Evolutionary conservation across 2,888 invertebrate genomes (phyloP), one percentile per base, ranked within the genome.

Genomic region (Diarsia dahlii): DNA sequence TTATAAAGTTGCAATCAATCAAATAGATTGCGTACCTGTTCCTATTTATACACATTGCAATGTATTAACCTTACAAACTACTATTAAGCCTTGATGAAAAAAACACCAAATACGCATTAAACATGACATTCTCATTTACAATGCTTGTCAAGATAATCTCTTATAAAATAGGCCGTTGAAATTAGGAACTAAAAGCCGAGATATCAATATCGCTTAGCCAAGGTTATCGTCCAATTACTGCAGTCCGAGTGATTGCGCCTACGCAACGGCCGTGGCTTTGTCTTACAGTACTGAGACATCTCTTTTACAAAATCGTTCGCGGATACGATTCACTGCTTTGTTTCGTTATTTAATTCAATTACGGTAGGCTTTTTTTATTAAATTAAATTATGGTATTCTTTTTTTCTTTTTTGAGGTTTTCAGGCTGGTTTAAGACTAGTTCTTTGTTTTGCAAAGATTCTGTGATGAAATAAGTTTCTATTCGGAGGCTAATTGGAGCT

Each of bases 281-380:
- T 91, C 89, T 91, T 86, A 81, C 71, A 76, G 84, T 79, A 88
- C 86, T 86, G 89, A 90, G 90, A 92, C 92, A 91, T 92, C 84
- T 83, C 74, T 82, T 76, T 78, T 66, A 71, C 78, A 85, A 76
- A 82, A 64, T 62, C 56, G 3, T 68, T 75, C 9, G 39, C 28
- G 39, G 64, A 46, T 60, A 68, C 64, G 50, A 69, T 39, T 48
- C 23, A 6, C 3, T 78, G 52, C 62, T 70, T 71, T 67, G 45
- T 74, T 70, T 84, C 67, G 58, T 73, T 50, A 73, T 68, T 60
- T 15, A n/a, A 48, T 54, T 50, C 2, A 15, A 34, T 78, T 45
- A 76, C 3, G 5, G 46, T n/a, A 6, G 5, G 2, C 39, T 54
- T 50, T 58, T 58, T 67, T n/a, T 60, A 10, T 18, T 9, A 58